Evolutionary conservation across 2,113 vertebrate genomes (phyloP).

Genomic region (Tupaia tana): DNA sequence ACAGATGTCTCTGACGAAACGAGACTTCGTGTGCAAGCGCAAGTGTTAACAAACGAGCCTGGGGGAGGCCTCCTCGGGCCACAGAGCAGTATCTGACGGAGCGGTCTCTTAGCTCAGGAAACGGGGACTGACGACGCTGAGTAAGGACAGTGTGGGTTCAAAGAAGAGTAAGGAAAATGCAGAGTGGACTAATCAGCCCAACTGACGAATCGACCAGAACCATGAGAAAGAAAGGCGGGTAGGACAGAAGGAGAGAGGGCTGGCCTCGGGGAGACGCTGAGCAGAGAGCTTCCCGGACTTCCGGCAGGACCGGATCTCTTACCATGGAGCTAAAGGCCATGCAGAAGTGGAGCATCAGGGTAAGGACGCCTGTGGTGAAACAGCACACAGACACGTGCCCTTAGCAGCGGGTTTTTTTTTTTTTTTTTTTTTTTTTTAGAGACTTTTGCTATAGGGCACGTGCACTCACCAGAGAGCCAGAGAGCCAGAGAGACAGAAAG

Average conservation of each 20-base stretch:
- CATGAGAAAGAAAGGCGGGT: not conserved
- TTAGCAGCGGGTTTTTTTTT: too few relatives aligned
- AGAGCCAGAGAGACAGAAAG: too few relatives aligned
- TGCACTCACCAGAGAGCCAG: too few relatives aligned
- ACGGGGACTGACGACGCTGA: not conserved
- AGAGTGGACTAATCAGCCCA: not conserved
- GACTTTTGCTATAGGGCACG: too few relatives aligned
- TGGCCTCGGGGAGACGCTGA: not conserved
- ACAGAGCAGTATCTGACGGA: not conserved
- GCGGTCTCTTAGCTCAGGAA: not conserved
- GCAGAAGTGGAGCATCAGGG: not conserved
- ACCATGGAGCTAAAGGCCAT: not conserved
- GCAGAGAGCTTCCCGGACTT: too few relatives aligned
- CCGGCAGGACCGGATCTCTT: too few relatives aligned
- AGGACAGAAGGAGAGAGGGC: too few relatives aligned
- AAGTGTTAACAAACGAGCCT: not conserved
- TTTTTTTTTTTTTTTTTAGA: too few relatives aligned
- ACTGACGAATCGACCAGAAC: not conserved
- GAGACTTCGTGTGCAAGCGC: not conserved
- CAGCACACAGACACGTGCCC: fast-evolving
- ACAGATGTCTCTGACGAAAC: not conserved
- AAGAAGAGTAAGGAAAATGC: not conserved
- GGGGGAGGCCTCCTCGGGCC: not conserved
- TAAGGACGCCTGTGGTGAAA: not conserved
- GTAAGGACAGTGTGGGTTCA: not conserved